Conservation (phyloP, 2,113 vertebrate genomes). For the Rallus limicola region DNA sequence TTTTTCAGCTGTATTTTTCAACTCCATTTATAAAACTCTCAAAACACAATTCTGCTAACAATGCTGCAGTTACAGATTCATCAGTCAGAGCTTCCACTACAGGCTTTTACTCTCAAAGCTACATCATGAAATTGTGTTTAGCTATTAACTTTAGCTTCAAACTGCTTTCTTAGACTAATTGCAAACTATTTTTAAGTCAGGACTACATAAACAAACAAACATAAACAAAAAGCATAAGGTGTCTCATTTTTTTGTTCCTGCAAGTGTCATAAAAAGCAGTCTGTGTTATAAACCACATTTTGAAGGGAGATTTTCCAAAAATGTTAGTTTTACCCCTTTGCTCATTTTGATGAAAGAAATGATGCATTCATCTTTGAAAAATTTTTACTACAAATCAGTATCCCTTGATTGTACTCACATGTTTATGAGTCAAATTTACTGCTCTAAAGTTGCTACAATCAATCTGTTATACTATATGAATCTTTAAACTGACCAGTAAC, state of each 20-base stretch:
- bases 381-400: not conserved
- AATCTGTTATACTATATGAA: not conserved
- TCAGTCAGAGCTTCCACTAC: not conserved
- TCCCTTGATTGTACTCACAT: not conserved
- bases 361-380: not conserved
- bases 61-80: not conserved
- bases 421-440: not conserved
- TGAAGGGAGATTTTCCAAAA: not conserved
- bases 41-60: not conserved
- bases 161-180: not conserved
- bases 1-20: not conserved
- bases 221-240: not conserved
- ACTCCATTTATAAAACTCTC: not conserved
- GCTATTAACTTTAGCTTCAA: not conserved
- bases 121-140: not conserved
- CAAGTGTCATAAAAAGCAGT: not conserved
- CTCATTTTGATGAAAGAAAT: not conserved
- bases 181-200: not conserved
- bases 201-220: not conserved
- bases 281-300: not conserved
- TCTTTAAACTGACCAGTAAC: not conserved
- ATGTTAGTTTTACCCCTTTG: not conserved
- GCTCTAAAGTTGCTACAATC: not conserved
- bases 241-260: not conserved
- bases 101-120: not conserved